Conservation (phyloP, 1,140 invertebrate genomes). For the Neuroterus valhalla region DNA sequence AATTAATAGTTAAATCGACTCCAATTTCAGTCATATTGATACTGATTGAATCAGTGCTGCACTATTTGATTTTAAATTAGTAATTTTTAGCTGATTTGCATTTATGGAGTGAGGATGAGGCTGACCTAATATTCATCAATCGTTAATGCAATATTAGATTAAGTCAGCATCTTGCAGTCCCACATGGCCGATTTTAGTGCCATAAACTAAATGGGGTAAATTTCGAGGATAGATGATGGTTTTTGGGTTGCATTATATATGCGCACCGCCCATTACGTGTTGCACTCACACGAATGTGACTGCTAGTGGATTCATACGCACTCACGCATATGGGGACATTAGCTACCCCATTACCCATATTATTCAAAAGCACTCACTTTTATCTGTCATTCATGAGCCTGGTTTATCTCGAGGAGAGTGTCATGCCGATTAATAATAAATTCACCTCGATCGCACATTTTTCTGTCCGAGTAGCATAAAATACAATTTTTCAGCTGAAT, state of each 20-base stretch:
- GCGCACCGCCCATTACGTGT: slow-evolving; percentile 68
- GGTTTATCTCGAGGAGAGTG: slow-evolving; percentile 52
- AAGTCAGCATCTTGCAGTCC: slow-evolving; percentile 41
- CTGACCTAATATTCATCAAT: slow-evolving; percentile 43
- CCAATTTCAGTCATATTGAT: background rate
- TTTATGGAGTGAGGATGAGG: background rate
- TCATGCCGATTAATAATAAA: slow-evolving; percentile 31
- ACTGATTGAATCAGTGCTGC: background rate
- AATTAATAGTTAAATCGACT: too few species aligned
- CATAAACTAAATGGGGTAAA: slow-evolving; percentile 56
- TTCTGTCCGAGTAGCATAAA: background rate
- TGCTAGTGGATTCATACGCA: slow-evolving; percentile 47
- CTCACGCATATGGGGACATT: slow-evolving; percentile 71
- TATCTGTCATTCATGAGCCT: slow-evolving; percentile 35
- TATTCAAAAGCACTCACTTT: slow-evolving; percentile 56
- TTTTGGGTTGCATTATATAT: slow-evolving; percentile 65
- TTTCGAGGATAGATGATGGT: slow-evolving; percentile 58
- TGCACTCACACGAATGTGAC: slow-evolving; percentile 43
- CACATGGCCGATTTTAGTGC: slow-evolving; percentile 45
- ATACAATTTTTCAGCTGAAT: background rate
- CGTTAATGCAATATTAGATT: slow-evolving; percentile 45
- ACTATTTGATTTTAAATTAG: background rate
- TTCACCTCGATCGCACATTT: background rate
- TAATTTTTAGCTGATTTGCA: background rate
- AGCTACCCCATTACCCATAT: slow-evolving; percentile 72